phyloP scores from a whole-genome alignment of 2,888 invertebrate species.

The Alviniconcha strummeri region DNA sequence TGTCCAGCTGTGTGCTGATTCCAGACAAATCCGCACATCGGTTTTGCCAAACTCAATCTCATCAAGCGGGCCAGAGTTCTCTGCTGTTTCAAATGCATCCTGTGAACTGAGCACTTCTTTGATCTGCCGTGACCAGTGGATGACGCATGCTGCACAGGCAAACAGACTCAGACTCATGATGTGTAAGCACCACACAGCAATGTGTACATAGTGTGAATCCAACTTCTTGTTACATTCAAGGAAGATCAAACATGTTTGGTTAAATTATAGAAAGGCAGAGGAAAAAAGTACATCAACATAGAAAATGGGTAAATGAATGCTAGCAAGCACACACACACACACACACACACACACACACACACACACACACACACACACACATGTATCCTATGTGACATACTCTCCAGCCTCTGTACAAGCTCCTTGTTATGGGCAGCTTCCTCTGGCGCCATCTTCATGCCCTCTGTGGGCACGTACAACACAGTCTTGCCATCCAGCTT shows the following conservation, averaged over 20 bases:
- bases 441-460: constrained; percentile 80
- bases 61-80: constrained; percentile 73
- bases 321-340: too few species aligned
- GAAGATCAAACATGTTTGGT: too few species aligned
- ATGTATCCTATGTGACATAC: constrained; percentile 63
- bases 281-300: too few species aligned
- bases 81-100: constrained; percentile 78
- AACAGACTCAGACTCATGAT: not conserved
- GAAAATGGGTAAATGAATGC: too few species aligned
- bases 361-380: too few species aligned
- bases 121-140: constrained; percentile 92
- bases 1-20: constrained; percentile 73
- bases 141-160: constrained; percentile 73
- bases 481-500: constrained; percentile 90
- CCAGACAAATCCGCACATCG: constrained; percentile 73
- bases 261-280: too few species aligned
- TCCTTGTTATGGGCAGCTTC: constrained; percentile 85
- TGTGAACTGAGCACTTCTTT: constrained; percentile 87
- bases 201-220: too few species aligned
- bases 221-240: too few species aligned
- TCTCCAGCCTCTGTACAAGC: constrained; percentile 88
- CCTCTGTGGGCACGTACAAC: constrained; percentile 88
- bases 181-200: too few species aligned
- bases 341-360: not conserved
- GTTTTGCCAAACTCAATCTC: constrained; percentile 75